These are phyloP conservation scores for Chymomyza amoena DNA, from an alignment of 2,888 invertebrate species.

Conservation along the genomic window DNA sequence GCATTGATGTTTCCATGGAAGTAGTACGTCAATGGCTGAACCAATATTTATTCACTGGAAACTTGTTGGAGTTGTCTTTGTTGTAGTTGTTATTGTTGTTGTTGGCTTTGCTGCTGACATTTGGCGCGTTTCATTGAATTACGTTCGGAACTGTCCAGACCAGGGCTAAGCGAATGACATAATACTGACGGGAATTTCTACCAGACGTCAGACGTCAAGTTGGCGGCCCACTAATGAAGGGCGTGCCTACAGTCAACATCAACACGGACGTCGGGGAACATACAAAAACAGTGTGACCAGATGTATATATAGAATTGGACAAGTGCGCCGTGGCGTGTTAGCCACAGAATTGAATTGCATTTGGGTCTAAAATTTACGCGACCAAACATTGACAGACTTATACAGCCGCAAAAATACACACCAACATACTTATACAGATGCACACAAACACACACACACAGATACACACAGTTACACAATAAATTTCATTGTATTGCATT, in stretches of 20 bases:
- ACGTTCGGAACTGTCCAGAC: not conserved
- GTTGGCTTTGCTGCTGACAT: not conserved
- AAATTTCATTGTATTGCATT: not conserved
- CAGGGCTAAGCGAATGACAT: not conserved
- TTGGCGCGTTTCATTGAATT: conserved; percentile 5
- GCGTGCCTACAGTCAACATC: not conserved
- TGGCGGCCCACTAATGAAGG: conserved; percentile 5
- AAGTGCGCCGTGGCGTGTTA: not conserved
- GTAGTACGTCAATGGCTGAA: not conserved
- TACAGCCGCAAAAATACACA: not conserved
- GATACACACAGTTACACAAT: not conserved
- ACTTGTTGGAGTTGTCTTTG: too few species aligned
- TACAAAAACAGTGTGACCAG: not conserved
- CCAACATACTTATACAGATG: not conserved
- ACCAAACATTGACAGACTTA: conserved; percentile 1
- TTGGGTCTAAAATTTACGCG: conserved; percentile 1
- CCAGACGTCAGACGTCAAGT: conserved; percentile 14
- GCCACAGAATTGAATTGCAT: conserved; percentile 2
- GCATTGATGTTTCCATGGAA: not conserved
- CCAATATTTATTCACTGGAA: not conserved
- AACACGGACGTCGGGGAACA: not conserved
- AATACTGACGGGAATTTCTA: conserved; percentile 5
- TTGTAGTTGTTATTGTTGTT: not conserved
- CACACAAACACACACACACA: not conserved
- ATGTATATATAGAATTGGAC: not conserved